Base-by-base conservation (phyloP, 1,140 invertebrate genomes). In the Eulimnadia texana region DNA sequence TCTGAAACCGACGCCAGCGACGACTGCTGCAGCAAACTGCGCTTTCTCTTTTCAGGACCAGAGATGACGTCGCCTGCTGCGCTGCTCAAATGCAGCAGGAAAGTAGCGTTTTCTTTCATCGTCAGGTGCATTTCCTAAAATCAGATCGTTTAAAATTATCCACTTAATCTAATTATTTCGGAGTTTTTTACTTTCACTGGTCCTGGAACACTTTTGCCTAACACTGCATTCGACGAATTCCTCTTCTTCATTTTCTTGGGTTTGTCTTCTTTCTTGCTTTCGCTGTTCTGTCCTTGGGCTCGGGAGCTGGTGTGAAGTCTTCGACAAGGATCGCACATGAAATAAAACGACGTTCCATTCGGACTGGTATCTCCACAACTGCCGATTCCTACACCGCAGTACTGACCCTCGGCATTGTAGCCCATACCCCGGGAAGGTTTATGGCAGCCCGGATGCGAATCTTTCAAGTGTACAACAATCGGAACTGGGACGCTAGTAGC, bases 31-130 rank as follows among this genome's bases (percentile, higher is more conserved):
- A 29, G 62, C 57, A 60, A 63, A 63, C 58, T 66, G 16, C 58
- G 60, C 63, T 62, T 60, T 55, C 65, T 50, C 49, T 64, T 58
- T 53, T 61, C 63, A 50, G 56, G 42, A 53, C 20, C 11, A 10
- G 49, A 11, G 50, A 54, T 29, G 25, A 54, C 9, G 42, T 61
- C 49, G 25, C 60, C 24, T n/a, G 51, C 50, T 47, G 55, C 28
- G 33, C 86, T 85, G 1, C 86, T 85, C 52, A 98, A 71, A 69
- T 96, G 92, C 57, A 98, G 73, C 11, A 98, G 73, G 71, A 98
- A 98, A 74, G 93, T 82, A 0, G 94, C 91, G 73, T 98, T 98
- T 69, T 92, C 90, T 64, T 87, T 88, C 77, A 98, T 88, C 0
- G 86, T 79, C 16, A 84, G 70, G 69, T 93, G 89, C 3, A 84